Base-by-base conservation (phyloP, 2,888 invertebrate genomes). In the Trichogramma evanescens region DNA sequence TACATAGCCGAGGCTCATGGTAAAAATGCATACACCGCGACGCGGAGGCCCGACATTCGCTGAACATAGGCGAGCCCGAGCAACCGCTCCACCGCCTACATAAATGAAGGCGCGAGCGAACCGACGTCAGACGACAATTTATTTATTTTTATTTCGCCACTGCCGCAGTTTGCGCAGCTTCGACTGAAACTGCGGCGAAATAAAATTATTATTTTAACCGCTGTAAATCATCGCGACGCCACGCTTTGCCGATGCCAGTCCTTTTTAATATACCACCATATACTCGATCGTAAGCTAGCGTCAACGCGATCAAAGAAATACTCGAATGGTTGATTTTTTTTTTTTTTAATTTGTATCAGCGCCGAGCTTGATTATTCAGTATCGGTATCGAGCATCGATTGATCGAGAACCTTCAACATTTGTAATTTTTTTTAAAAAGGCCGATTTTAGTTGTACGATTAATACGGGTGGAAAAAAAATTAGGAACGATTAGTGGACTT, bases 161-260 rank as follows among this genome's bases (percentile, higher is more conserved):
- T 26, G 26, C 26, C 70, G 75, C 74, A 72, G 76, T 75, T 76
- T 75, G 74, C 74, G 73, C 73, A 72, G 74, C 71, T 73, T 71
- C 70, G 73, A 71, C n/a, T 45, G n/a, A 26, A 51, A 74, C 72
- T 71, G 74, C 72, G 75, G 72, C 71, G 74, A 76, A 77, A 77
- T 77, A 77, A 77, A 76, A 77, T 77, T 77, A 77, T 77, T 77
- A 75, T 77, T 77, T 77, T 72, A 26, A 71, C 73, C 70, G 70
- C 69, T 72, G 76, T 76, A 77, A 77, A 76, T 77, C 76, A 76
- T 68, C 63, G 71, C 48, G 61, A 56, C 58, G 51, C 50, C 26
- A 26, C 26, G 26, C 26, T 26, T 26, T 26, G 26, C n/a, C n/a
- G 8, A 45, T n/a, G 45, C n/a, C 45, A 45, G 8, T 9, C 45